Conservation (phyloP, 2,888 invertebrate species). For the Cremastobaeus sp. region DNA sequence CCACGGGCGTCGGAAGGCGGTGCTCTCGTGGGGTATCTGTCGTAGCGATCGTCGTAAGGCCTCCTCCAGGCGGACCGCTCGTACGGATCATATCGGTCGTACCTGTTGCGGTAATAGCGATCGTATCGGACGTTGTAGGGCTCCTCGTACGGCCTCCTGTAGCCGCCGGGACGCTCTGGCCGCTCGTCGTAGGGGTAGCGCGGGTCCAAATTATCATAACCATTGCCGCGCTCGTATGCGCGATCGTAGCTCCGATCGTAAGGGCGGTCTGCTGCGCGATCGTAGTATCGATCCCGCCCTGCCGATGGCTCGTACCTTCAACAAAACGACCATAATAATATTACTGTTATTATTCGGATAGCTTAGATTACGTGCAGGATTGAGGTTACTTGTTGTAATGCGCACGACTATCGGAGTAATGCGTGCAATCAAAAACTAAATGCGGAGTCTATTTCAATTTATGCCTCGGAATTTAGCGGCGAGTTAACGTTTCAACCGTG, state of each 20-base stretch:
- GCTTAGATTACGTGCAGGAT: too few species aligned
- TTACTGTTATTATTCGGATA: neutral
- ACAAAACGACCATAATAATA: slow-evolving; percentile 12
- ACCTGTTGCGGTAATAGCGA: slow-evolving; percentile 65
- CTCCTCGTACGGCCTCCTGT: slow-evolving; percentile 64
- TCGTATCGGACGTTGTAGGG: slow-evolving; percentile 67
- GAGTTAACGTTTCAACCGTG: too few species aligned
- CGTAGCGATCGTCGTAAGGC: slow-evolving; percentile 68
- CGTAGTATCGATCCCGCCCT: slow-evolving; percentile 67
- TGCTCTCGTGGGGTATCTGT: slow-evolving; percentile 58
- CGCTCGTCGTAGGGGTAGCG: slow-evolving; percentile 66
- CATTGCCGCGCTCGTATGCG: slow-evolving; percentile 71
- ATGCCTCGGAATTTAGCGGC: too few species aligned
- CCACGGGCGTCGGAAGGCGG: slow-evolving; percentile 65
- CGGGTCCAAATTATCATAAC: slow-evolving; percentile 71
- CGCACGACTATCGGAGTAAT: too few species aligned
- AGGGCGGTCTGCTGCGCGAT: slow-evolving; percentile 59
- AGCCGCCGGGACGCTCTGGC: slow-evolving; percentile 64
- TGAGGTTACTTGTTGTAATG: too few species aligned
- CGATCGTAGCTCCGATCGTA: slow-evolving; percentile 64
- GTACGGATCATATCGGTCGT: slow-evolving; percentile 69
- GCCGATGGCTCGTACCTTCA: slow-evolving; percentile 65
- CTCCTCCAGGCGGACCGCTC: slow-evolving; percentile 66
- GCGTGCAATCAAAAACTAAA: too few species aligned
- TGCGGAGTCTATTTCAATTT: too few species aligned